Evolutionary conservation across 2,797 vertebrate species (phyloP).

Genomic region (Notolabrus celidotus): DNA sequence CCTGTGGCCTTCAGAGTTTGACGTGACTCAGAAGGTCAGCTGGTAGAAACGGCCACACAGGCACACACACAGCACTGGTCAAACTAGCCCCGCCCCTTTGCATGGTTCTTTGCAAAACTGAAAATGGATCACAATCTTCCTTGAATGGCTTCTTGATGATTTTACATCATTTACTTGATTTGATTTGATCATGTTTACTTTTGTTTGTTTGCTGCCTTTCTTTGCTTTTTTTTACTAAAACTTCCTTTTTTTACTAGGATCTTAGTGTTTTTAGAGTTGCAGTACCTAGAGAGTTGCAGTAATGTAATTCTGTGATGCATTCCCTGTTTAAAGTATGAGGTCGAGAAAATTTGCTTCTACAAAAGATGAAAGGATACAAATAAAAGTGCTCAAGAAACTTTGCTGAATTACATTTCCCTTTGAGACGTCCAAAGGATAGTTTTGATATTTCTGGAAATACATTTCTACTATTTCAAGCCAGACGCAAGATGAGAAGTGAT

Average conservation of each 20-base stretch:
- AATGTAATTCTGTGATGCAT: slow-evolving; percentile 81
- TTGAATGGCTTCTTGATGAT: slow-evolving; percentile 73
- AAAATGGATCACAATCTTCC: slow-evolving; percentile 59
- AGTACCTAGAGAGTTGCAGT: slow-evolving; percentile 75
- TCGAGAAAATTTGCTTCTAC: slow-evolving; percentile 41
- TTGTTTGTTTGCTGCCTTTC: slow-evolving; percentile 64
- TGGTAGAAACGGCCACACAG: slow-evolving; percentile 56
- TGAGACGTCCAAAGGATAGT: slow-evolving; percentile 29
- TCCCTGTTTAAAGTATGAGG: slow-evolving; percentile 70
- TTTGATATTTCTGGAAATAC: background rate
- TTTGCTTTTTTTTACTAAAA: slow-evolving; percentile 51
- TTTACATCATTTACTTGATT: slow-evolving; percentile 54
- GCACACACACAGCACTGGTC: slow-evolving; percentile 55
- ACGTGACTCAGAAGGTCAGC: slow-evolving; percentile 71
- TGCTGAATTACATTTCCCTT: slow-evolving; percentile 44
- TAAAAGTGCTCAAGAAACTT: slow-evolving; percentile 70
- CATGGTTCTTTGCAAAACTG: slow-evolving; percentile 77
- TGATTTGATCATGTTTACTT: slow-evolving; percentile 56
- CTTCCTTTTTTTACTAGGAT: slow-evolving; percentile 57
- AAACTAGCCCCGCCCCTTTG: slow-evolving; percentile 62
- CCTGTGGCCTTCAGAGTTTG: slow-evolving; percentile 76
- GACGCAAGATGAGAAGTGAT: slow-evolving; percentile 9
- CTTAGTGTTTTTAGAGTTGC: slow-evolving; percentile 73
- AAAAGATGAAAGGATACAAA: slow-evolving; percentile 60
- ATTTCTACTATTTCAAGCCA: background rate